These are phyloP conservation scores for Chironomus tentans DNA, from an alignment of 2,888 invertebrate species.

Conservation along the genomic window DNA sequence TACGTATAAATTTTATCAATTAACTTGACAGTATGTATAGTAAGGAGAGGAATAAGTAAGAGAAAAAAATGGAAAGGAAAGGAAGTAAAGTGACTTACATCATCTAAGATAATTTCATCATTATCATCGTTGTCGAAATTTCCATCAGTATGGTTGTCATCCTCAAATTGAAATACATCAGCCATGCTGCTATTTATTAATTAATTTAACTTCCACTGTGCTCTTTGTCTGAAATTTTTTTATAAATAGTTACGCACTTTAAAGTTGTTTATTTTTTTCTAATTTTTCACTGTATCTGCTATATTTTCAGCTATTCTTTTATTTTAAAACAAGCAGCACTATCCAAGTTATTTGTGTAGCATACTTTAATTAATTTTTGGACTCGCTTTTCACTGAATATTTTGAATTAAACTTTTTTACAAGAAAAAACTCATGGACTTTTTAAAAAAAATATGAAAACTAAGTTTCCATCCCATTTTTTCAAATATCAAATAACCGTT, in stretches of 20 bases:
- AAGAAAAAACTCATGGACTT: neutral
- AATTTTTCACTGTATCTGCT: neutral
- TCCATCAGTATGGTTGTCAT: constrained; percentile 66
- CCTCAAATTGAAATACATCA: constrained; percentile 90
- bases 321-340: no score
- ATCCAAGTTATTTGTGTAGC: no score
- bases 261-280: neutral
- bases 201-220: neutral
- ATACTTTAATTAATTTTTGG: no score
- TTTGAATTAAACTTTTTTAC: neutral
- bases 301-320: neutral
- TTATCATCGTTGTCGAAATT: constrained; percentile 66
- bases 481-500: no score
- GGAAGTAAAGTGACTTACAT: constrained; percentile 50
- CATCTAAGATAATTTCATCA: constrained; percentile 63
- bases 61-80: neutral
- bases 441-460: neutral
- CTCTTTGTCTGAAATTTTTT: neutral
- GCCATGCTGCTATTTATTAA: constrained; percentile 50
- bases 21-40: neutral
- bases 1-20: neutral
- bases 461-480: no score
- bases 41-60: neutral
- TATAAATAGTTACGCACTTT: neutral
- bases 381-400: no score